These are phyloP conservation scores for Danio tinwini DNA, from an alignment of 2,797 vertebrate genomes.

Conservation along the genomic window DNA sequence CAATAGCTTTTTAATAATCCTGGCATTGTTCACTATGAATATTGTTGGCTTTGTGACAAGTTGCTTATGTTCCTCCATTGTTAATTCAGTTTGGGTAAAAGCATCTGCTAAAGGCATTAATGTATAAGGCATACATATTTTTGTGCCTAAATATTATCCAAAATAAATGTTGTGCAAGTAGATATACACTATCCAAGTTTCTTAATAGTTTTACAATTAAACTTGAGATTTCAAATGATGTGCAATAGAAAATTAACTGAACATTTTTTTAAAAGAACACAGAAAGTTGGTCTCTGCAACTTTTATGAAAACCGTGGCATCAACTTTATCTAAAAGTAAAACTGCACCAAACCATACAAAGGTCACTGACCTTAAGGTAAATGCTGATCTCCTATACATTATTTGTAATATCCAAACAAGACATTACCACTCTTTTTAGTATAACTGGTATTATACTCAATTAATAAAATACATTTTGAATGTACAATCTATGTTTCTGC, in stretches of 20 bases:
- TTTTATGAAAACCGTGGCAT: neutral
- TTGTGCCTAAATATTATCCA: neutral
- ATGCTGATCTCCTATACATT: neutral
- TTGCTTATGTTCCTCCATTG: no score
- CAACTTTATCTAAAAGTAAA: neutral
- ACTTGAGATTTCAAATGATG: neutral
- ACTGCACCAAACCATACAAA: neutral
- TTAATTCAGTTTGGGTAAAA: neutral
- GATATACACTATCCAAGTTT: neutral
- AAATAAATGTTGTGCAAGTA: neutral
- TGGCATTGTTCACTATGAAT: neutral
- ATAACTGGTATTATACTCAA: neutral
- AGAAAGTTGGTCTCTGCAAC: neutral
- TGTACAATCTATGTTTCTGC: neutral
- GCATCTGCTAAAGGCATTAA: no score
- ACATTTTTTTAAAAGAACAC: no score
- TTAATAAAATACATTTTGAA: neutral
- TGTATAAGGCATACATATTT: no score
- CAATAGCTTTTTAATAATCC: neutral
- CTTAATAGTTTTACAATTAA: neutral
- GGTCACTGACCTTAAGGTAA: constrained; percentile 21
- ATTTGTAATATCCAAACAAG: neutral
- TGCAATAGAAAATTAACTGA: no score
- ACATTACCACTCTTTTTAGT: neutral
- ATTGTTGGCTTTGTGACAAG: no score